phyloP scores from a whole-genome alignment of 2,113 vertebrate genomes.

The Gorsachius goisagi region DNA sequence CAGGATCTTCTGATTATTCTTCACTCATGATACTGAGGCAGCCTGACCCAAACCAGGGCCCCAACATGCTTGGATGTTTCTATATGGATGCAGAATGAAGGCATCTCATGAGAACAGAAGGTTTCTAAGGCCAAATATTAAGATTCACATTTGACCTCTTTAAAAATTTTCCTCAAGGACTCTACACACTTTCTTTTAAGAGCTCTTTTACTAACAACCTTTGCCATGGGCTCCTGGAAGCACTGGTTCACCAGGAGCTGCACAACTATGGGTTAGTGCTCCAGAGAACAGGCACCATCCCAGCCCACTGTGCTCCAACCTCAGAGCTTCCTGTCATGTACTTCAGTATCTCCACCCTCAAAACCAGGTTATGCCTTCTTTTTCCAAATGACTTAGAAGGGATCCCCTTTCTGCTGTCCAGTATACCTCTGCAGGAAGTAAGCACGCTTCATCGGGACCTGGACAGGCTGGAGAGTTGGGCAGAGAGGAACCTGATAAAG shows the following conservation, averaged over 20 bases:
- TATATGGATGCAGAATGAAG: neutral
- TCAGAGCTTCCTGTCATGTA: neutral
- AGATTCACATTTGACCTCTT: neutral
- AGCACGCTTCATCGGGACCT: neutral
- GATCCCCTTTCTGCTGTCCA: neutral
- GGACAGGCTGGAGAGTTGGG: too few relatives aligned
- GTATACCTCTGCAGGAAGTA: neutral
- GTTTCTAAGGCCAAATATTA: neutral
- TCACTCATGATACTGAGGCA: neutral
- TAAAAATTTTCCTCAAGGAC: neutral
- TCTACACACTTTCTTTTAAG: neutral
- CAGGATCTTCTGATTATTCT: neutral
- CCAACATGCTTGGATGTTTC: fast-evolving
- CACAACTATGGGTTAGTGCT: neutral
- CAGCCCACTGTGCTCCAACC: neutral
- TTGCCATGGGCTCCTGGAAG: neutral
- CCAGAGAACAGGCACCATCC: neutral
- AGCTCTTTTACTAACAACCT: neutral
- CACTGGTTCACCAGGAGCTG: neutral
- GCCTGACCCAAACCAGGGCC: neutral
- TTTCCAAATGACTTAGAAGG: neutral
- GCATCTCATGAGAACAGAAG: neutral
- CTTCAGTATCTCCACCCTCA: neutral
- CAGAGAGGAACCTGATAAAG: too few relatives aligned
- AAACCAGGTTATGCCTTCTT: neutral